Base-by-base conservation (phyloP, 2,113 vertebrate species). In the Oncorhynchus tshawytscha region DNA sequence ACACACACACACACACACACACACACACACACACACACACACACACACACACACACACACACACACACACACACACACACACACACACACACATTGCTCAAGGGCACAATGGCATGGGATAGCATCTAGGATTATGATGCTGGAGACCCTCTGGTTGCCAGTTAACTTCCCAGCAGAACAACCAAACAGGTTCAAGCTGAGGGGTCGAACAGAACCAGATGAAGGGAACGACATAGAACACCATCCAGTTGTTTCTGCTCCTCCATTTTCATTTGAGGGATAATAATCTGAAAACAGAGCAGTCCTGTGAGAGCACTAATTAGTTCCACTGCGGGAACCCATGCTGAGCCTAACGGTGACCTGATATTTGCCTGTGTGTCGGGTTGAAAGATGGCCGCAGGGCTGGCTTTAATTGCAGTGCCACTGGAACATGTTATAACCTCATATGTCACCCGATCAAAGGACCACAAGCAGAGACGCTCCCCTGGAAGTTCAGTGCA, bases 261-360 rank as follows among this genome's bases (percentile, higher is more conserved):
- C 31, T 6, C 29, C 29, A 31, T 29, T 3, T 87, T 82, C 71
- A 85, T 88, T 88, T 86, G 88, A 82, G 79, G 84, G 81, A 87
- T 90, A 92, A 91, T 88, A 90, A 92, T 90, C 87, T 88, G 88
- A 92, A 88, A 87, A 89, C 89, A 89, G 90, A 84, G 84, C 87
- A 90, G 88, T 91, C 91, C 90, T 90, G 83, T 88, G 90, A 88
- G 91, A 91, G 82, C 82, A 85, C 90, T 92, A 92, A 93, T 92
- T 93, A 92, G 90, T 92, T 91, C 88, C 89, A 85, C 90, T 91
- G 88, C 89, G 88, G 89, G 85, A 88, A 89, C 84, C 90, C 87
- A 88, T 5, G 86, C 88, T 82, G 82, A 85, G 87, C 60, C 48
- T 75, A 86, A 88, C 82, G 76, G 20, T 91, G 88, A 85, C 85